These are phyloP conservation scores for Trissonchulus latispiculum DNA, from an alignment of 2,888 invertebrate genomes.

Conservation along the genomic window DNA sequence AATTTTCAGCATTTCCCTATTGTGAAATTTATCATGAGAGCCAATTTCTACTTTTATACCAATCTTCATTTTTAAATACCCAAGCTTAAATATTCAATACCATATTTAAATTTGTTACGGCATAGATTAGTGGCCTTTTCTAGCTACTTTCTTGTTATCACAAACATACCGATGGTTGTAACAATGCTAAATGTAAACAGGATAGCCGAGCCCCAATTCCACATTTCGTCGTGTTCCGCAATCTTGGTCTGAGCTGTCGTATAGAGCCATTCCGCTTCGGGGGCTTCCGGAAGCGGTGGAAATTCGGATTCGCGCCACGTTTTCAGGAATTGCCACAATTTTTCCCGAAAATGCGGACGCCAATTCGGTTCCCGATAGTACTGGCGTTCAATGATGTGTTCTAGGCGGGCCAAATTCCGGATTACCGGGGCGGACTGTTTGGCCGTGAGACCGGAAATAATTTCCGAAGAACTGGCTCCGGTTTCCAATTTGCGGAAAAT, in stretches of 20 bases:
- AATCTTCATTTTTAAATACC: no score
- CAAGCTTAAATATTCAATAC: no score
- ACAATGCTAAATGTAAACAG: not conserved
- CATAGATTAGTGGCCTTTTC: no score
- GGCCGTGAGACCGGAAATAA: not conserved
- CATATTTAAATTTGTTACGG: no score
- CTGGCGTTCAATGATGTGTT: not conserved
- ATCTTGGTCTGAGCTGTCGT: not conserved
- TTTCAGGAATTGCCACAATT: not conserved
- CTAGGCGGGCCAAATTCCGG: not conserved
- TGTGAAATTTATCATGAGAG: no score
- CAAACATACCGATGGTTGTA: not conserved
- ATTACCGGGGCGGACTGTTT: not conserved
- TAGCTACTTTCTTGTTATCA: no score
- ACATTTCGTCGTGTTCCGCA: not conserved
- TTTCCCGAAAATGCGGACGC: not conserved
- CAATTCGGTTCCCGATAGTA: not conserved
- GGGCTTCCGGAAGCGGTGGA: not conserved
- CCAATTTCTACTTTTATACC: no score
- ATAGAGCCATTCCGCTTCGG: not conserved
- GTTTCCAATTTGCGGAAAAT: not conserved
- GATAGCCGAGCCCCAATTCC: not conserved
- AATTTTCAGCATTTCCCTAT: no score
- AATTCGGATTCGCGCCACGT: not conserved
- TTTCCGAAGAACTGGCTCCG: not conserved